These are phyloP conservation scores for Microctenopoma steveboyesi DNA, from an alignment of 2,797 vertebrate genomes.

Conservation along the genomic window DNA sequence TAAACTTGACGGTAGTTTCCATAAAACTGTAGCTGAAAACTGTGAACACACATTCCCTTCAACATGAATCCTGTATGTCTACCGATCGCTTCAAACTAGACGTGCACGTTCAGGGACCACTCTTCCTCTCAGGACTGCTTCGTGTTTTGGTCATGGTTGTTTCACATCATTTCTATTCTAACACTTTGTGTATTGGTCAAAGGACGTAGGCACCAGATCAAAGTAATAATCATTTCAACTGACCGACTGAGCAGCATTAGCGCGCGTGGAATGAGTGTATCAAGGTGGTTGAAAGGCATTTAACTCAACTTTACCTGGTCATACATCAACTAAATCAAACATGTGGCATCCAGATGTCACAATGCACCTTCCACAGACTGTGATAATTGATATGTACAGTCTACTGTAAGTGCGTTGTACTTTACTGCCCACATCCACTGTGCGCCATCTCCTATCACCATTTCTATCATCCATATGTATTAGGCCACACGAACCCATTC, in stretches of 20 bases:
- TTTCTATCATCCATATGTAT: conserved; percentile 42
- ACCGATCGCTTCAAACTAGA: no score
- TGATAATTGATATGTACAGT: background rate
- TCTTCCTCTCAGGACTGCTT: no score
- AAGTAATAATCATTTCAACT: no score
- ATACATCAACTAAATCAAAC: background rate
- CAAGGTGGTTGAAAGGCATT: no score
- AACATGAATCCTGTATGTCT: background rate
- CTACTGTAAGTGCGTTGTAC: background rate
- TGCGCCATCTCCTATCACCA: background rate
- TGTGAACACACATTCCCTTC: background rate
- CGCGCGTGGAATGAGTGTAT: background rate
- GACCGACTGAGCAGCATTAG: no score
- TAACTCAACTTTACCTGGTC: no score
- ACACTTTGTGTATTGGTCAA: no score
- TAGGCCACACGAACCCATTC: conserved; percentile 17
- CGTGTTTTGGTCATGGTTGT: no score
- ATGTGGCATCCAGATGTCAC: background rate
- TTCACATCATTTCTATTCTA: no score
- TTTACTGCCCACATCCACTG: background rate
- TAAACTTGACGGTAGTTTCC: background rate
- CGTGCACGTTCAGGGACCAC: no score
- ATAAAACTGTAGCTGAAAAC: background rate
- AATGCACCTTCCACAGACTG: background rate
- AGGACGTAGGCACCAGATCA: no score